Evolutionary conservation across 2,797 vertebrate species (phyloP), one percentile per base, ranked within the genome.

Genomic region (Menidia menidia): DNA sequence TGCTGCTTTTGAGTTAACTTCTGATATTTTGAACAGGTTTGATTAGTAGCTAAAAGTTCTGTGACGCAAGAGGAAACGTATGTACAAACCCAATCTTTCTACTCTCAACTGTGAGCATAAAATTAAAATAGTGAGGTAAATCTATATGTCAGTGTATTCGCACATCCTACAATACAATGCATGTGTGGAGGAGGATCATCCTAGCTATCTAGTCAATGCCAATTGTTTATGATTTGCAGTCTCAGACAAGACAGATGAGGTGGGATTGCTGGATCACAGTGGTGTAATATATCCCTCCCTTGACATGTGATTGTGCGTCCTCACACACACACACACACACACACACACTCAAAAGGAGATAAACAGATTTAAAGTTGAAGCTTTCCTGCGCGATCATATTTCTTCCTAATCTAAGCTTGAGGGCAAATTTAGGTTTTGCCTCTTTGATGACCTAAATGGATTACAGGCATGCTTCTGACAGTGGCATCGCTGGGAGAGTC

Each of bases 221-320:
- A 87, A 51, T 68, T 61, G 65, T 68, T 50, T 43, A 66, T 78
- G 60, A 76, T 76, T 75, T 75, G 70, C 59, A 45, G 66, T 9
- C 5, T 78, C 58, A 71, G 64, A 77, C 56, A 69, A 81, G 64
- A 88, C 66, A 72, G 64, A 89, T 84, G 83, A 86, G 80, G 66
- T 33, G 39, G 76, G 64, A 76, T 85, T 85, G 75, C 60, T 77
- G 84, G 85, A 87, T 76, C 79, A 82, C 47, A 60, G 57, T 15
- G 19, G 41, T 72, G 67, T 75, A 68, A 79, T 69, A 64, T 30
- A 59, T 69, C 39, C 18, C 0, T 57, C 50, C 61, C 31, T 50
- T 32, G 10, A 54, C 11, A 6, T 32, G 12, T 9, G 4, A 39
- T 25, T 25, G 25, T 25, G 35, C 9, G 35, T 9, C 35, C 13